Evolutionary conservation across 2,113 vertebrate genomes (phyloP).

Genomic region (Motacilla alba): DNA sequence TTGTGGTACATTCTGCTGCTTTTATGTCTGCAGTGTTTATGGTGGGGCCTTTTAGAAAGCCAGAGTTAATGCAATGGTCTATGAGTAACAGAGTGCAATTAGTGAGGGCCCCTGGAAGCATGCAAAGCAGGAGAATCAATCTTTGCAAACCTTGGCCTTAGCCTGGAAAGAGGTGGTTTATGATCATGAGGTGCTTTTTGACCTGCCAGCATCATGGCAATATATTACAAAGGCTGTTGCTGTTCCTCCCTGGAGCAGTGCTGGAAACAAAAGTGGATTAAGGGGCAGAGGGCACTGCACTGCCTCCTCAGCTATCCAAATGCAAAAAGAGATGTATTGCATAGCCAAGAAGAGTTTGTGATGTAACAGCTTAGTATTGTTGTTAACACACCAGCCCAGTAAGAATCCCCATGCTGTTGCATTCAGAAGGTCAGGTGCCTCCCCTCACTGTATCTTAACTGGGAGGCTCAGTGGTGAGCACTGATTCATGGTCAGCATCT

Average conservation of each 20-base stretch:
- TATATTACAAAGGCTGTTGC: background rate
- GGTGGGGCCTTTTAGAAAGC: background rate
- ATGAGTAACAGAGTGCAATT: slow-evolving; percentile 6
- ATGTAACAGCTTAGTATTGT: background rate
- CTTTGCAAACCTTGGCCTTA: background rate
- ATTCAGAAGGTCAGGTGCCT: background rate
- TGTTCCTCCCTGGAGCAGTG: background rate
- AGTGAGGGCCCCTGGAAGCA: slow-evolving; percentile 14
- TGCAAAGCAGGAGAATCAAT: background rate
- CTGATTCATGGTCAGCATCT: background rate
- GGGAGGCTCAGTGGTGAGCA: background rate
- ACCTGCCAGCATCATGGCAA: background rate
- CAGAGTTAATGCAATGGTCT: background rate
- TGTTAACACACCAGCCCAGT: background rate
- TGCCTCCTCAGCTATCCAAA: background rate
- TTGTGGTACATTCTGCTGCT: background rate
- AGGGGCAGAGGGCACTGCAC: background rate
- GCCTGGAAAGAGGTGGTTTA: background rate
- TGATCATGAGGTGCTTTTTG: background rate
- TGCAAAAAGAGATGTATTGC: background rate
- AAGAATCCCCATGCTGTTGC: background rate
- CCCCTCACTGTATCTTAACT: background rate
- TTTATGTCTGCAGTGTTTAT: background rate
- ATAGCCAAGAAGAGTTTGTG: background rate
- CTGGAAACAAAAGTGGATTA: background rate